Percentiles rank a stretch among this genome's conserved stretches.
Evolutionary conservation across 2,797 vertebrate species (phyloP).

Genomic region (Aplochiton taeniatus): DNA sequence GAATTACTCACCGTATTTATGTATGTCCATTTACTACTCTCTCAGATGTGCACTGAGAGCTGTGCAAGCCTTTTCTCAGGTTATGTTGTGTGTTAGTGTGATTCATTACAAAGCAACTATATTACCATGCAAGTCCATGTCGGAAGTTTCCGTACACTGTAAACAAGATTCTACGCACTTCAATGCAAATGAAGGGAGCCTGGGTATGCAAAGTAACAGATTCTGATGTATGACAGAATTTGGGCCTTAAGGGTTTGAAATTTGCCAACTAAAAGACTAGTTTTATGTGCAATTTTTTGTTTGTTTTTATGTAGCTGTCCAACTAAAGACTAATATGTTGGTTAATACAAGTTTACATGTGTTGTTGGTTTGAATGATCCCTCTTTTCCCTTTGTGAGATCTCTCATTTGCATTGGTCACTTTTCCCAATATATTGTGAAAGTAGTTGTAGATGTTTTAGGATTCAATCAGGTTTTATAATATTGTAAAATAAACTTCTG

Average conservation of each 20-base stretch:
- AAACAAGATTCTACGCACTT: neutral
- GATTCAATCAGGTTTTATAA: neutral
- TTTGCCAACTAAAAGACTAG: too few species aligned
- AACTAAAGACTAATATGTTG: too few species aligned
- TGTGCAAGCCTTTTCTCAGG: neutral
- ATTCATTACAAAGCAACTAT: neutral
- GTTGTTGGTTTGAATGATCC: neutral
- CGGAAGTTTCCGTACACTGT: slow-evolving; percentile 11
- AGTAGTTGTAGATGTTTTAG: too few species aligned
- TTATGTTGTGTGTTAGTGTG: neutral
- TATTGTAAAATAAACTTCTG: slow-evolving; percentile 5
- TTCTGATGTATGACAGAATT: neutral
- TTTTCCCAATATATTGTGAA: neutral
- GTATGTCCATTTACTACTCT: neutral
- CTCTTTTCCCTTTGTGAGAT: neutral
- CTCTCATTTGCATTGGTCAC: neutral
- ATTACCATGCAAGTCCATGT: neutral
- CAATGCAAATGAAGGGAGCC: slow-evolving; percentile 19
- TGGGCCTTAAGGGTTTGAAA: neutral
- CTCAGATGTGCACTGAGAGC: too few species aligned
- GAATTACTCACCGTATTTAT: too few species aligned
- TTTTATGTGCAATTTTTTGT: too few species aligned
- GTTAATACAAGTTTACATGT: neutral
- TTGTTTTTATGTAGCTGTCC: too few species aligned
- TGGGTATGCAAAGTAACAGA: neutral